Evolutionary conservation across 2,797 vertebrate species (phyloP).

Genomic region (Hydrocynus forskahlii): DNA sequence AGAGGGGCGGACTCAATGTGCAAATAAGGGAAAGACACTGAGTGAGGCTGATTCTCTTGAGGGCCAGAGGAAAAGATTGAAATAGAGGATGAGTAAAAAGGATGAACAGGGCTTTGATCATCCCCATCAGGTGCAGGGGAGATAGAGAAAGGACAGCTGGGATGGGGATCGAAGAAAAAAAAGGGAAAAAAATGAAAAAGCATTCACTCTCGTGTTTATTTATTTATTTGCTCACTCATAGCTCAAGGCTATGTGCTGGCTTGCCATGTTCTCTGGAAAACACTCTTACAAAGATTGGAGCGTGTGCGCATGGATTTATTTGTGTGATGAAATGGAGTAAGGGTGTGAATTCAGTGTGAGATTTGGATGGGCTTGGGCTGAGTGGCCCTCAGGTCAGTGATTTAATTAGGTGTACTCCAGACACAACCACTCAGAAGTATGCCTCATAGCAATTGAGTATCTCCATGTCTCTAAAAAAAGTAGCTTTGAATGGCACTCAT

Average conservation of each 20-base stretch:
- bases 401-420: not conserved
- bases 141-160: not conserved
- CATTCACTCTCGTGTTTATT: not conserved
- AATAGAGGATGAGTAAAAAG: not conserved
- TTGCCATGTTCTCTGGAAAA: not conserved
- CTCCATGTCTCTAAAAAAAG: not conserved
- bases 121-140: not conserved
- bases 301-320: not conserved
- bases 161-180: not conserved
- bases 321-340: not conserved
- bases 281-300: not conserved
- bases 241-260: not conserved
- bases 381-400: not conserved
- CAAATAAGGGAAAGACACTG: not conserved
- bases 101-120: not conserved
- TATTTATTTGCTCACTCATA: conserved; percentile 8
- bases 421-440: not conserved
- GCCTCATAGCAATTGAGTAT: not conserved
- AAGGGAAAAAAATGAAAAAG: not conserved
- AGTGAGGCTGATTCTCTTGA: not conserved
- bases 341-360: not conserved
- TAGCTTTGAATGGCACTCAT: not conserved
- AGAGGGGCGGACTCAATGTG: not conserved
- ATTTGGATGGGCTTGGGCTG: not conserved
- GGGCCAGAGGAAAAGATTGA: not conserved